Evolutionary conservation across 2,113 vertebrate species (phyloP), one percentile per base, ranked within the genome.

Genomic region (Cyprinodon variegatus): DNA sequence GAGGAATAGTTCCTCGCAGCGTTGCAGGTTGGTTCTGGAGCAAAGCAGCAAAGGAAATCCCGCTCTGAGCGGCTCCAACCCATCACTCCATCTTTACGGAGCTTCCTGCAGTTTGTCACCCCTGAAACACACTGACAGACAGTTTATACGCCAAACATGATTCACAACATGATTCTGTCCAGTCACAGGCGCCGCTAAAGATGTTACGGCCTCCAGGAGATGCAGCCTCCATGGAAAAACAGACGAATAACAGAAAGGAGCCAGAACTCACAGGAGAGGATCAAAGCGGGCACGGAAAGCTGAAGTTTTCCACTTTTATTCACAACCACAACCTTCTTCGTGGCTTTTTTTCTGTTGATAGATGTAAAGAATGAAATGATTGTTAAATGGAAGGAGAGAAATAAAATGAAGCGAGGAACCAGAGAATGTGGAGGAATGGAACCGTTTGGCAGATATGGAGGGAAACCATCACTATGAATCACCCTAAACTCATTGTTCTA

Each of bases 11-110:
- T 88, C 84, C 84, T 82, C 63, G 65, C 62, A 74, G 76, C 73
- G 74, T 82, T 78, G 80, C 77, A 88, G 82, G 72, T 84, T 77
- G 70, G 78, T 81, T 70, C 68, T 50, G 74, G 72, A 8, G 57
- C 69, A 88, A 75, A 81, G 70, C 61, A 70, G 71, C n/a, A 77
- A 67, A 86, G 83, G 82, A 91, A 87, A 86, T 86, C 78, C 82
- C 59, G 74, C 72, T 77, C 29, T 66, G 38, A 62, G 10, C 68
- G 69, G 46, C 78, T 79, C 67, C 45, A 9, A 36, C 79, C 65
- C 78, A 83, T 78, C 74, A 62, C 76, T 71, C 77, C 84, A 77
- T 80, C 80, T 81, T 65, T 22, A 66, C 53, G 41, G 57, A 53
- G 65, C 71, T 66, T 78, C 74, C 83, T 84, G 72, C 72, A 64